phyloP scores from a whole-genome alignment of 2,888 invertebrate species.

The Thyatira batis region DNA sequence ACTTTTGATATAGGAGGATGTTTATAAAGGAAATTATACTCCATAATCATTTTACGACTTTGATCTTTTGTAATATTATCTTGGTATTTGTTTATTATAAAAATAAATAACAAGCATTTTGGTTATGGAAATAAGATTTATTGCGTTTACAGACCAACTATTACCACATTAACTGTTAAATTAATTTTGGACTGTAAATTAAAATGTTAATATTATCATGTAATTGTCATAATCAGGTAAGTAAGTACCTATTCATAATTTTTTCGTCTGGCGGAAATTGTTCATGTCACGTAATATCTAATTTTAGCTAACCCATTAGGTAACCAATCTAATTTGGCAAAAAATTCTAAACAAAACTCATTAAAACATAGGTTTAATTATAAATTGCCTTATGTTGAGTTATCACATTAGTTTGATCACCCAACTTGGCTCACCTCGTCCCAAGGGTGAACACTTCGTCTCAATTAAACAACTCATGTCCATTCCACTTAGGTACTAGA shows the following conservation, averaged over 20 bases:
- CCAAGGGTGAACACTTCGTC: conserved; percentile 55
- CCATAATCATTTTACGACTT: neutral
- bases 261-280: too few relatives aligned
- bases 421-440: conserved; percentile 36
- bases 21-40: neutral
- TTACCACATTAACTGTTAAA: too few relatives aligned
- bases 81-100: neutral
- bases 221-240: too few relatives aligned
- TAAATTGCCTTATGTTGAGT: conserved; percentile 31
- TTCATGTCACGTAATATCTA: too few relatives aligned
- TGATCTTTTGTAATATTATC: neutral
- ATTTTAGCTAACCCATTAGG: too few relatives aligned
- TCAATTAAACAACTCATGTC: conserved; percentile 56
- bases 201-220: too few relatives aligned
- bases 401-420: conserved; percentile 51
- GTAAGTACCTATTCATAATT: neutral
- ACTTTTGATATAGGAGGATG: conserved; percentile 21
- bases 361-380: conserved; percentile 14
- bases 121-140: too few relatives aligned
- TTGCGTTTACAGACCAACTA: too few relatives aligned
- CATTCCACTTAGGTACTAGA: conserved; percentile 16
- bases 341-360: neutral
- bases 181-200: too few relatives aligned
- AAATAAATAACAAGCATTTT: neutral
- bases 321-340: neutral